A percentile compares a stretch with the other conserved stretches of the same genome.
Evolutionary conservation across 2,888 invertebrate genomes (phyloP).

Genomic region (Drosophila atroscutellata): DNA sequence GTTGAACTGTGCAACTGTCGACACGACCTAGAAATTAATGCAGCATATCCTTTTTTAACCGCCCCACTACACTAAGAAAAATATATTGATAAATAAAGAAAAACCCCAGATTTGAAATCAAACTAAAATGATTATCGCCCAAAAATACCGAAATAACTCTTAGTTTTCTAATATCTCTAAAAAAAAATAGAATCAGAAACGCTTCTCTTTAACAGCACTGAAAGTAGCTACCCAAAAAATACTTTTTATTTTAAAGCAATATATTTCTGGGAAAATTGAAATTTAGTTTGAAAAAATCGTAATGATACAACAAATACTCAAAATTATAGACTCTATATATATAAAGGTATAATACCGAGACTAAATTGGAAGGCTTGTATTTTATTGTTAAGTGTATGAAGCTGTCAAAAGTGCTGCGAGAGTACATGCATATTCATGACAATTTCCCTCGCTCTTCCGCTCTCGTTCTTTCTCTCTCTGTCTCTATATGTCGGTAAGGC

Average conservation of each 20-base stretch:
- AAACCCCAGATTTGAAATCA: not conserved
- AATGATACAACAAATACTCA: not conserved
- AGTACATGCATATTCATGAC: conserved; percentile 43
- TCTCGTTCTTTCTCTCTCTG: not conserved
- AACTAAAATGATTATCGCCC: not conserved
- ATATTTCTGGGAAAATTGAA: not conserved
- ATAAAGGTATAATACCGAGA: not conserved
- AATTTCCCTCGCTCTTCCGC: not conserved
- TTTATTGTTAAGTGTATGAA: conserved; percentile 12
- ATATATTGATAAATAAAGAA: not conserved
- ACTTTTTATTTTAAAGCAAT: not conserved
- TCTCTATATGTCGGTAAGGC: not conserved
- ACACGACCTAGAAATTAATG: conserved; percentile 48
- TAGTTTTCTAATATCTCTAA: not conserved
- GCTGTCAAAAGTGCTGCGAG: conserved; percentile 43
- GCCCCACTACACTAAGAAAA: not conserved
- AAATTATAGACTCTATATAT: not conserved
- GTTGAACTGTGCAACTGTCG: conserved; percentile 23
- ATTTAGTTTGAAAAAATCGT: not conserved
- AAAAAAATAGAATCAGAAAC: not conserved
- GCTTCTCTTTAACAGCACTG: not conserved
- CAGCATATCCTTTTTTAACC: conserved; percentile 15
- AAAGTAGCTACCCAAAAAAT: not conserved
- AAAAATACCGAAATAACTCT: not conserved
- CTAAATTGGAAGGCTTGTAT: not conserved